Evolutionary conservation across 2,113 vertebrate genomes (phyloP).

Genomic region (Rhinolophus ferrumequinum): DNA sequence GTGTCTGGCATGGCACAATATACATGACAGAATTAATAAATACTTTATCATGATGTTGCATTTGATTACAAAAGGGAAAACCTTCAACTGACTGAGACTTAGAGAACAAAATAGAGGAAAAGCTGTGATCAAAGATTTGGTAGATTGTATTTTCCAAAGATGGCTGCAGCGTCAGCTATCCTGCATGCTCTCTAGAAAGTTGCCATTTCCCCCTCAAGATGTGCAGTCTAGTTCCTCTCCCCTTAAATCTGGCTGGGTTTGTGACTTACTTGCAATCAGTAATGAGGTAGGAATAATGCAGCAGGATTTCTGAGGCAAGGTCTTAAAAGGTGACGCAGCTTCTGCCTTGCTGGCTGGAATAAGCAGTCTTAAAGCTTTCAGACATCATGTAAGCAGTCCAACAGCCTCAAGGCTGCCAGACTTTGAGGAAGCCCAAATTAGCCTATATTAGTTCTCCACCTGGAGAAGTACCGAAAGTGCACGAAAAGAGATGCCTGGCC

Average conservation of each 20-base stretch:
- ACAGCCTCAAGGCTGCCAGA: background rate
- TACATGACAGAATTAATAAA: background rate
- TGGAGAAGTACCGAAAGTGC: background rate
- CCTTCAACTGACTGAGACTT: background rate
- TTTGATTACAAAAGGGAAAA: constrained; percentile 12
- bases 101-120: constrained; percentile 15
- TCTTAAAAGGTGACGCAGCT: background rate
- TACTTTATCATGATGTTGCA: background rate
- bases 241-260: background rate
- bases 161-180: background rate
- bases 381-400: background rate
- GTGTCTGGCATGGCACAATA: background rate
- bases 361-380: background rate
- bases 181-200: background rate
- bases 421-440: background rate
- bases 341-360: constrained; percentile 25
- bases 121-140: background rate
- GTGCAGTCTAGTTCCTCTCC: background rate
- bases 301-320: background rate
- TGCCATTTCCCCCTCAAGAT: background rate
- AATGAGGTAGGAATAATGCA: background rate
- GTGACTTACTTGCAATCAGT: background rate
- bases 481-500: background rate
- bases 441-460: background rate
- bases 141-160: constrained; percentile 3